Conservation (phyloP, 2,888 invertebrate genomes). For the Aquatica leii region DNA sequence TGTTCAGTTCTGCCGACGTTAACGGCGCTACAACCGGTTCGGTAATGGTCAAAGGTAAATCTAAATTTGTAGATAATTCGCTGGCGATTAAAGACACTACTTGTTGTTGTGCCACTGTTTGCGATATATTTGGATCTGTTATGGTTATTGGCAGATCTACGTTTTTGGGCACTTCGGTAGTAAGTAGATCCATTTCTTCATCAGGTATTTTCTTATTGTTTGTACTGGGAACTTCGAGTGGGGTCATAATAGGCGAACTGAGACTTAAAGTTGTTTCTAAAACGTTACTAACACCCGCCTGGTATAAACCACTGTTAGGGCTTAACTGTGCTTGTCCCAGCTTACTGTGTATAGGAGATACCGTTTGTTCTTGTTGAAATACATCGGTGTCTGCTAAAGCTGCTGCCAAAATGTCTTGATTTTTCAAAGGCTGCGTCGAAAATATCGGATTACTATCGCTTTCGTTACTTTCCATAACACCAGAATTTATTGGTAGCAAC, state of each 20-base stretch:
- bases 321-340: slow-evolving; percentile 65
- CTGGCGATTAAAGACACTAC: slow-evolving; percentile 51
- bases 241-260: slow-evolving; percentile 84
- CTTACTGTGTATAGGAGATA: slow-evolving; percentile 55
- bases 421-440: slow-evolving; percentile 55
- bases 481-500: slow-evolving; percentile 49
- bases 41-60: slow-evolving; percentile 75
- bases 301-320: slow-evolving; percentile 68
- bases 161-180: slow-evolving; percentile 68
- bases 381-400: slow-evolving; percentile 79
- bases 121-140: slow-evolving; percentile 77
- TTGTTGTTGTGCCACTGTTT: slow-evolving; percentile 60
- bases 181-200: slow-evolving; percentile 53
- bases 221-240: slow-evolving; percentile 73
- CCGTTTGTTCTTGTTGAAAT: slow-evolving; percentile 66
- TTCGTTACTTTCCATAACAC: slow-evolving; percentile 46
- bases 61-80: slow-evolving; percentile 60
- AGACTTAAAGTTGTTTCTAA: slow-evolving; percentile 79
- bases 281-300: slow-evolving; percentile 68
- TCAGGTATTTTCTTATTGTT: slow-evolving; percentile 58
- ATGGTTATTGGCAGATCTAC: slow-evolving; percentile 79
- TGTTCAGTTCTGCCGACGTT: slow-evolving; percentile 55
- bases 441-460: slow-evolving; percentile 54
- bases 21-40: slow-evolving; percentile 67
- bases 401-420: slow-evolving; percentile 77